Percentiles rank a stretch among this genome's conserved stretches.
Conservation (phyloP, 2,888 invertebrate genomes). For the Elysia crispata region DNA sequence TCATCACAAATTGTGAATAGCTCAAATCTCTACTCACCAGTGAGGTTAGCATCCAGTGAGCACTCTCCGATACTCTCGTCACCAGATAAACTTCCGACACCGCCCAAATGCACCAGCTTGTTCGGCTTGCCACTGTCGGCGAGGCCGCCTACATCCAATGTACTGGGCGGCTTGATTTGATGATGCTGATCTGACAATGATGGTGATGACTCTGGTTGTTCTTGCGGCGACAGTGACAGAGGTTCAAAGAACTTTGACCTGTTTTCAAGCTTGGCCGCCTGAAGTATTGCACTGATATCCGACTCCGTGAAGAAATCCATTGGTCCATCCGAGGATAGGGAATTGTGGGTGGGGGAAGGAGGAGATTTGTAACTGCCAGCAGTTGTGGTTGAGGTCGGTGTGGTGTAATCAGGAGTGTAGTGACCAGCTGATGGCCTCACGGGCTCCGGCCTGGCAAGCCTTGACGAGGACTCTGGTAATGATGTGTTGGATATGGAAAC, state of each 20-base stretch:
- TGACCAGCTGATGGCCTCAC: too few relatives aligned
- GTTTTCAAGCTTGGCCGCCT: not conserved
- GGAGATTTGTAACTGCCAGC: not conserved
- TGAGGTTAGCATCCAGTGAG: slow-evolving; percentile 68
- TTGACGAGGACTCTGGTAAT: not conserved
- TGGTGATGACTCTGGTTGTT: too few relatives aligned
- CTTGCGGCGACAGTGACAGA: too few relatives aligned
- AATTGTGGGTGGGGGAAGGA: not conserved
- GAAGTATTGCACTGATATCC: slow-evolving; percentile 40
- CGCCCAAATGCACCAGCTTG: slow-evolving; percentile 57
- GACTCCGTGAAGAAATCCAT: slow-evolving; percentile 47
- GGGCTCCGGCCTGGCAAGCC: too few relatives aligned
- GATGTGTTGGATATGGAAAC: not conserved
- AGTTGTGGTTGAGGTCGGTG: not conserved
- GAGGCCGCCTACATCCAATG: slow-evolving; percentile 55
- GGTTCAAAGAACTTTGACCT: not conserved
- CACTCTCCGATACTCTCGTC: slow-evolving; percentile 73
- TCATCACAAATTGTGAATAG: not conserved
- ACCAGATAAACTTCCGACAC: slow-evolving; percentile 61
- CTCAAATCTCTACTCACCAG: slow-evolving; percentile 59
- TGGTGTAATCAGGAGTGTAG: not conserved
- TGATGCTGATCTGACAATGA: not conserved
- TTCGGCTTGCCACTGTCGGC: slow-evolving; percentile 54
- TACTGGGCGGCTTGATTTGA: slow-evolving; percentile 56
- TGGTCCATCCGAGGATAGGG: slow-evolving; percentile 6